phyloP scores from a whole-genome alignment of 2,797 vertebrate species.

The Hydrolagus colliei region DNA sequence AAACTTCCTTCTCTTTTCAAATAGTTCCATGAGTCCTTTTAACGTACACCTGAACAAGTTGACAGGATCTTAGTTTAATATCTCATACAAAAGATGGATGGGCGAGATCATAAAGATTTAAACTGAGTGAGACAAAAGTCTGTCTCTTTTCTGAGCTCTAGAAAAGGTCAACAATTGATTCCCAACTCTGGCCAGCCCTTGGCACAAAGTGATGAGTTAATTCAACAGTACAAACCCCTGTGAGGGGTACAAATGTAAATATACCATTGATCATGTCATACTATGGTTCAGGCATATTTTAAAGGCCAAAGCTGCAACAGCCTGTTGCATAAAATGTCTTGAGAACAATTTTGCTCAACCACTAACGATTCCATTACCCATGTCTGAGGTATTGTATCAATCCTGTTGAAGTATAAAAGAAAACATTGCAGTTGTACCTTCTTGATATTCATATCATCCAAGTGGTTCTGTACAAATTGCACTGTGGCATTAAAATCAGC shows the following conservation, averaged over 20 bases:
- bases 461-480: conserved; percentile 89
- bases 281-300: background rate
- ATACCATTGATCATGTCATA: background rate
- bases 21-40: too few species aligned
- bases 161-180: background rate
- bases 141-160: background rate
- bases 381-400: background rate
- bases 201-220: background rate
- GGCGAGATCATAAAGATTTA: too few species aligned
- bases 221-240: background rate
- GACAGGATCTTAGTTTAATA: too few species aligned
- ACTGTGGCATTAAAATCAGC: conserved; percentile 86
- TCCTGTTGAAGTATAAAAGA: background rate
- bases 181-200: background rate
- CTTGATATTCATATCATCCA: conserved; percentile 80
- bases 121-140: background rate
- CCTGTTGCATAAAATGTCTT: background rate
- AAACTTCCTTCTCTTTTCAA: too few species aligned
- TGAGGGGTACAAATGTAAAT: background rate
- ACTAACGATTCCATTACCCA: background rate
- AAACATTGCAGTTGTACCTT: conserved; percentile 57
- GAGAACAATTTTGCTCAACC: background rate
- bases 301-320: background rate
- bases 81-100: too few species aligned
- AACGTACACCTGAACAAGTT: too few species aligned